A percentile compares a stretch with the other conserved stretches of the same genome.
phyloP scores from a whole-genome alignment of 2,797 vertebrate genomes.

The Sebastes umbrosus region DNA sequence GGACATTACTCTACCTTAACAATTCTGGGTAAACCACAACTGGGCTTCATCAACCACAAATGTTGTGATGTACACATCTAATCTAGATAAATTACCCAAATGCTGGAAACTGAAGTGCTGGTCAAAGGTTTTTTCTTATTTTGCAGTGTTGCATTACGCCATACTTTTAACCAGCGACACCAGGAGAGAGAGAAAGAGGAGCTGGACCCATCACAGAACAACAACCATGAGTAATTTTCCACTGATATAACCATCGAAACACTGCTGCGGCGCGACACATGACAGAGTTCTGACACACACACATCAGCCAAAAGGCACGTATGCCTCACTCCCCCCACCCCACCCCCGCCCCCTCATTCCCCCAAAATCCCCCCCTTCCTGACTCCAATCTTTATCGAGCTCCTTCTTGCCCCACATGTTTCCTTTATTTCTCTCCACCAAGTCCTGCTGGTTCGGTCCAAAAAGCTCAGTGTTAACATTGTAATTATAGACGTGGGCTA shows the following conservation, averaged over 20 bases:
- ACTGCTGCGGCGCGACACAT: constrained; percentile 53
- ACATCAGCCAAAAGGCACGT: constrained; percentile 36
- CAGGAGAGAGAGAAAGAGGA: constrained; percentile 5
- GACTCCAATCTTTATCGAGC: constrained; percentile 1
- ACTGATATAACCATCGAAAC: constrained; percentile 66
- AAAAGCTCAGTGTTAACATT: constrained; percentile 67
- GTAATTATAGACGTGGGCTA: constrained; percentile 72
- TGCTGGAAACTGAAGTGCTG: neutral
- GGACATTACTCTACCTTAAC: constrained; percentile 26
- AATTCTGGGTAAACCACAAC: constrained; percentile 12
- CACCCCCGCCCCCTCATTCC: neutral
- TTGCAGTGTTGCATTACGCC: constrained; percentile 8
- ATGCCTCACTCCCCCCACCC: neutral
- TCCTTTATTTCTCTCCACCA: constrained; percentile 31
- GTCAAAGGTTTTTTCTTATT: neutral
- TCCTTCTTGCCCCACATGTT: constrained; percentile 21
- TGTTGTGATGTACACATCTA: neutral
- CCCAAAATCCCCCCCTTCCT: neutral
- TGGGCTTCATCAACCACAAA: neutral
- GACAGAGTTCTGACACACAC: constrained; percentile 57
- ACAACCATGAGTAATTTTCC: constrained; percentile 79
- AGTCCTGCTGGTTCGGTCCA: constrained; percentile 46
- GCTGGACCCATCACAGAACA: constrained; percentile 53
- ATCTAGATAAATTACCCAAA: constrained; percentile 17
- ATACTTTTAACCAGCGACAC: constrained; percentile 21